Evolutionary conservation across 2,888 invertebrate species (phyloP).

Genomic region (Gasteruption jaculator): DNA sequence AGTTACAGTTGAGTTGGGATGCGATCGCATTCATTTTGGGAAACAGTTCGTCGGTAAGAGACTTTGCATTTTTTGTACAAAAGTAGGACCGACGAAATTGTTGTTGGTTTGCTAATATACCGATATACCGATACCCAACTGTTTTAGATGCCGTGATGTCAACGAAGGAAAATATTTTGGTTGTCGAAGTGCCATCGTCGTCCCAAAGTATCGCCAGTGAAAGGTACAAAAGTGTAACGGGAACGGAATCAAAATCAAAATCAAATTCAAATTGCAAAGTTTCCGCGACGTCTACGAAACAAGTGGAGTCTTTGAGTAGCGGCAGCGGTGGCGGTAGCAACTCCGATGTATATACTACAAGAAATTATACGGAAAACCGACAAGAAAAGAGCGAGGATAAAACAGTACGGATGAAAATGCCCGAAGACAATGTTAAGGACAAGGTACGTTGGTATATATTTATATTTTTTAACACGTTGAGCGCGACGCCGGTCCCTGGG

Average conservation of each 20-base stretch:
- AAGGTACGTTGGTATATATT: constrained; percentile 26
- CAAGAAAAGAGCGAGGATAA: constrained; percentile 27
- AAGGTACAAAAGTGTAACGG: constrained; percentile 32
- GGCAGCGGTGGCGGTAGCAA: constrained; percentile 24
- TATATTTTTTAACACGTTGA: too few species aligned
- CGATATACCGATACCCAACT: constrained; percentile 4
- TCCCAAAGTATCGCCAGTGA: constrained; percentile 15
- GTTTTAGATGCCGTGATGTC: constrained; percentile 35
- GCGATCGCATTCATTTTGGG: constrained; percentile 54
- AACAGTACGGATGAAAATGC: constrained; percentile 24
- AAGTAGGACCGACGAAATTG: too few species aligned
- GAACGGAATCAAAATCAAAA: constrained; percentile 34
- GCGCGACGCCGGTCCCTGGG: too few species aligned
- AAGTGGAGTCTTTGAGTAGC: constrained; percentile 23
- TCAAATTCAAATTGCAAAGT: constrained; percentile 30
- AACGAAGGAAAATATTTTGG: constrained; percentile 41
- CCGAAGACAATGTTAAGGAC: constrained; percentile 24
- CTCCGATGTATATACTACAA: constrained; percentile 20
- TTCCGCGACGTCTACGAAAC: constrained; percentile 27
- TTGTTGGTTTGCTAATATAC: too few species aligned
- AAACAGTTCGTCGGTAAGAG: constrained; percentile 53
- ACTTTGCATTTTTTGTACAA: too few species aligned
- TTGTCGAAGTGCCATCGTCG: constrained; percentile 25
- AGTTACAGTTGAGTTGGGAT: constrained; percentile 52
- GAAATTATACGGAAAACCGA: constrained; percentile 19